Evolutionary conservation across 2,888 invertebrate species (phyloP), one percentile per base, ranked within the genome.

Genomic region (Dryobotodes eremita): DNA sequence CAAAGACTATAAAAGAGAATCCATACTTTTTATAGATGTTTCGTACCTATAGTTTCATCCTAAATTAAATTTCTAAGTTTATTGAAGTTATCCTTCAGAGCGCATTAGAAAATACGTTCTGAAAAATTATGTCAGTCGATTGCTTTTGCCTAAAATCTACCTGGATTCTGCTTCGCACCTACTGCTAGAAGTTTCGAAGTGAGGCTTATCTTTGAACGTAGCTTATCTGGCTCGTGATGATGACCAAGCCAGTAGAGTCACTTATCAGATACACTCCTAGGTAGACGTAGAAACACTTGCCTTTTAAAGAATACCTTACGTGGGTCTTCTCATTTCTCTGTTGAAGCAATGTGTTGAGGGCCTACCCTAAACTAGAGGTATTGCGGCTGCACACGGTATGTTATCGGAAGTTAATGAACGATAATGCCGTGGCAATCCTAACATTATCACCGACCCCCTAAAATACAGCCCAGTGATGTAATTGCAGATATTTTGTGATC

Each of bases 401-500:
- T 36, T 55, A 23, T 15, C 65, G 65, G 46, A 70, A 65, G 59
- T 76, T 26, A 74, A 57, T 74, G 55, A 68, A 68, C 68, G 48
- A 11, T 17, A 36, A 71, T 23, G 10, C 17, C 70, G 20, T 53
- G 36, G 53, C 66, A 31, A 57, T 53, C 26, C 53, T 62, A 78
- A 64, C 71, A 66, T 79, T 69, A 79, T 64, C 48, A 68, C 36
- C 6, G 53, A 42, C 42, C 17, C 62, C 42, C 13, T 70, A 72
- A 84, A 87, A 80, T 82, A 82, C 53, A 69, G 36, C 26, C 17
- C 48, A 71, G 77, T 78, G 71, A 82, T 86, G 76, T 85, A 87
- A 87, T 83, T 87, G 77, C 75, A 71, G 71, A 70, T 77, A 75
- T 86, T 78, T 79, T 79, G 77, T 80, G 64, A 86, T 84, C 83